Conservation (phyloP, 1,140 invertebrate genomes). For the Pteromalus puparum region DNA sequence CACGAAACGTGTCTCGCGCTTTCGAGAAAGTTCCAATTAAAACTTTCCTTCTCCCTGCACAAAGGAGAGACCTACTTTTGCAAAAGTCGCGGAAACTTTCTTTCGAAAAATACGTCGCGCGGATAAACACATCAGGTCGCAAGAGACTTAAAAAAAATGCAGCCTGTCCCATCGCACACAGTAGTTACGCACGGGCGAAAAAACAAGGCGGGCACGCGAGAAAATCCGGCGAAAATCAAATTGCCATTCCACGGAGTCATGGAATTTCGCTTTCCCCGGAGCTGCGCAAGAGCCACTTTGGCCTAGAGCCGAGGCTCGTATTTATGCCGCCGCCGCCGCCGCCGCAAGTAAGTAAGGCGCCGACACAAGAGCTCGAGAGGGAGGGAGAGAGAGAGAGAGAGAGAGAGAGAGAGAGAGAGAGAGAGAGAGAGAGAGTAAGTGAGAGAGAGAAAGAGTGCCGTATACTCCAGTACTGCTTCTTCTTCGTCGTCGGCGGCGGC, state of each 20-base stretch:
- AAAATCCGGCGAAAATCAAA: neutral
- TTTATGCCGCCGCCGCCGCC: neutral
- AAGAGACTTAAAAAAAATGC: no score
- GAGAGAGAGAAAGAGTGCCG: neutral
- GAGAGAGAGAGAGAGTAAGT: no score
- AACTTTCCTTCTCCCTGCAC: constrained; percentile 8
- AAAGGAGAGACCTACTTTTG: neutral
- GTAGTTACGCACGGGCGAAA: neutral
- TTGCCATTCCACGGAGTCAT: neutral
- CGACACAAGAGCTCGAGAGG: neutral
- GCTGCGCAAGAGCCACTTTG: neutral
- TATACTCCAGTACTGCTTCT: constrained; percentile 1
- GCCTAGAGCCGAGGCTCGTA: neutral
- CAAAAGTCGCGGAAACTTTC: neutral
- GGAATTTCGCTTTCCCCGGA: neutral
- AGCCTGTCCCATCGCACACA: no score
- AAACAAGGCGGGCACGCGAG: neutral
- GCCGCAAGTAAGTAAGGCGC: neutral
- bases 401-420: no score
- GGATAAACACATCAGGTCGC: neutral
- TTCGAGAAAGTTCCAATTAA: constrained; percentile 27
- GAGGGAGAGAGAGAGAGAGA: no score
- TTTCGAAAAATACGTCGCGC: neutral
- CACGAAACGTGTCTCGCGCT: neutral
- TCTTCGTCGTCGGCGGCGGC: constrained; percentile 41